Base-by-base conservation (phyloP, 92 coral and sea anemone species). In the Phymanthus crucifer region DNA sequence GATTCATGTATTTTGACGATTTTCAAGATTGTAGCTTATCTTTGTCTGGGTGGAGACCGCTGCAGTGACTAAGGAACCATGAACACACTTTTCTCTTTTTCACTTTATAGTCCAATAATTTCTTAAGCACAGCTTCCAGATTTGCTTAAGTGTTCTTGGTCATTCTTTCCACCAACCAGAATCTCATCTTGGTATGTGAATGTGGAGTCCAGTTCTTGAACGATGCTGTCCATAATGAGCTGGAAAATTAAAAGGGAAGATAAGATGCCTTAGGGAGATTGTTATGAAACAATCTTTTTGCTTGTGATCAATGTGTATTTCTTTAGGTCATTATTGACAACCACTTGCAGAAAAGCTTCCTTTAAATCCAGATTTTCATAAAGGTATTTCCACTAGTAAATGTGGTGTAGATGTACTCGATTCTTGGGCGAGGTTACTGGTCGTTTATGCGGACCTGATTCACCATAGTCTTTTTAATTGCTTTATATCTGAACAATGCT, bases 361-460 rank as follows among this genome's bases (percentile, higher is more conserved):
- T n/a, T n/a, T n/a, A n/a, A n/a, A n/a, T n/a, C n/a, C n/a, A n/a
- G n/a, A n/a, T n/a, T n/a, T n/a, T n/a, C n/a, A n/a, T n/a, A n/a
- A n/a, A n/a, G n/a, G n/a, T n/a, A n/a, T n/a, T n/a, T n/a, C 87
- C 87, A 34, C 40, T 66, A 40, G 74, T 21, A 27, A 86, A 54
- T 68, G 68, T 35, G 47, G 77, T 66, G 57, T 47, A 85, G 65
- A 85, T 32, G 70, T 83, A 77, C 64, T 83, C 87, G n/a, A 71
- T 46, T 40, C 78, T 83, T 16, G 83, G 83, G 26, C 76, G 45
- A 56, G 87, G 83, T 26, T 69, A 77, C 18, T 71, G 46, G 70
- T 84, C 79, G 13, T 78, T 16, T 23, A 71, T 45, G 36, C 34
- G 31, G 32, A 4, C 82, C 26, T 26, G 37, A 40, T 83, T 83